phyloP scores from a whole-genome alignment of 2,113 vertebrate genomes.

The Ptilonorhynchus violaceus region DNA sequence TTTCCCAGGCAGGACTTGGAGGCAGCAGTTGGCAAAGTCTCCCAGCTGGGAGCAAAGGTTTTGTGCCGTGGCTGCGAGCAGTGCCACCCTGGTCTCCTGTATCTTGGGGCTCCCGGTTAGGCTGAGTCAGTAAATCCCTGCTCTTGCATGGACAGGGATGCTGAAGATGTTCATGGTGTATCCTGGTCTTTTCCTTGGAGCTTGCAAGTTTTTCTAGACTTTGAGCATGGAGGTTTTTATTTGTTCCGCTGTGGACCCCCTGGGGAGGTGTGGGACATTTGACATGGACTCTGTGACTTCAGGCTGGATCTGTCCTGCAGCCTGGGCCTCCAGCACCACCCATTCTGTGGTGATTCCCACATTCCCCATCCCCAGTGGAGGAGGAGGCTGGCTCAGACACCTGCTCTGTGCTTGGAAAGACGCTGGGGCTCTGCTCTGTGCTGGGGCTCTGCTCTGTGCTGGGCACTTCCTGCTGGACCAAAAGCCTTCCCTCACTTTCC shows the following conservation, averaged over 20 bases:
- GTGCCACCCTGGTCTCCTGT: neutral
- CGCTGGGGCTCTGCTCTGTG: neutral
- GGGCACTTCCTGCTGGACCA: neutral
- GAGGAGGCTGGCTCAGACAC: neutral
- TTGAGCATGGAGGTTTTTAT: neutral
- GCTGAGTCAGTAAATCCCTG: neutral
- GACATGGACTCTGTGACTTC: neutral
- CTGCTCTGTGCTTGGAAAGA: rapidly evolving
- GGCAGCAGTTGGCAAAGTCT: neutral
- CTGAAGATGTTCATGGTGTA: rapidly evolving
- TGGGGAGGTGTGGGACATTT: neutral
- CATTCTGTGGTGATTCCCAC: rapidly evolving
- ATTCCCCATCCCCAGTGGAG: neutral
- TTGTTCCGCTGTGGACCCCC: neutral
- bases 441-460: neutral
- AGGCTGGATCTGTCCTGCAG: neutral
- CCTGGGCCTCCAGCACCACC: neutral
- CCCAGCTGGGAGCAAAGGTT: neutral
- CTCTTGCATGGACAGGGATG: neutral
- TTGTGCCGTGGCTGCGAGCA: rapidly evolving
- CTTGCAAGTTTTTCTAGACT: neutral
- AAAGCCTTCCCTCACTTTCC: neutral
- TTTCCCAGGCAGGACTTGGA: neutral
- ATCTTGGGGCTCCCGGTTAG: neutral
- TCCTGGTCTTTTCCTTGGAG: neutral